These are phyloP conservation scores for Lagorchestes hirsutus DNA, from an alignment of 2,797 vertebrate genomes.

Conservation along the genomic window DNA sequence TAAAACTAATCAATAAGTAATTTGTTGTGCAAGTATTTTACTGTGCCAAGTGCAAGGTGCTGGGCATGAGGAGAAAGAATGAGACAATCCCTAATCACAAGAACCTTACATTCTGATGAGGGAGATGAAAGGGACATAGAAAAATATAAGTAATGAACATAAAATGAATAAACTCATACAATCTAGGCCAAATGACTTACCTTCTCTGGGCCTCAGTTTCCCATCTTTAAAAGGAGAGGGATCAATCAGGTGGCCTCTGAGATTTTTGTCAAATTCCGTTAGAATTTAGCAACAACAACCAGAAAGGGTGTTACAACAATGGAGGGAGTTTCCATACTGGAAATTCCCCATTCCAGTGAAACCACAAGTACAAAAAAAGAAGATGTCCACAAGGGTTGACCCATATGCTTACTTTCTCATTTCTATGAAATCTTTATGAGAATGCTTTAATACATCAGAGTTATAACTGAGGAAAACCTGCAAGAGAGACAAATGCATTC, in stretches of 20 bases:
- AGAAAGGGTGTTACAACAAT: background rate
- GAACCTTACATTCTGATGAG: background rate
- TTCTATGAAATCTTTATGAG: background rate
- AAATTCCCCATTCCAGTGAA: background rate
- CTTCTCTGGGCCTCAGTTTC: background rate
- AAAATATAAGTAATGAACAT: background rate
- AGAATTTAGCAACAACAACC: background rate
- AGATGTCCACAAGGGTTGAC: background rate
- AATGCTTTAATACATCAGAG: background rate
- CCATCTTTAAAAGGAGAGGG: background rate
- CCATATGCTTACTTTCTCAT: background rate
- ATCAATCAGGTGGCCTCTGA: background rate
- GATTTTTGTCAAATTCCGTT: background rate
- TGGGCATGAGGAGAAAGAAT: background rate
- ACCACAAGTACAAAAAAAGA: background rate
- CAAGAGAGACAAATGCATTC: background rate
- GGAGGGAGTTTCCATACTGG: background rate
- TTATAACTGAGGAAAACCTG: background rate
- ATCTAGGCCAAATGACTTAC: background rate
- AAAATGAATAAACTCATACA: background rate
- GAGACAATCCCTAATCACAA: background rate
- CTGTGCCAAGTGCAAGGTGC: background rate
- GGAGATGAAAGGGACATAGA: background rate
- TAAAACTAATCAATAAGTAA: background rate
- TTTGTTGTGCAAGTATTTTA: background rate